Percentiles rank a stretch among this genome's conserved stretches.
phyloP scores from a whole-genome alignment of 2,113 vertebrate species.

The Brienomyrus longianalis region DNA sequence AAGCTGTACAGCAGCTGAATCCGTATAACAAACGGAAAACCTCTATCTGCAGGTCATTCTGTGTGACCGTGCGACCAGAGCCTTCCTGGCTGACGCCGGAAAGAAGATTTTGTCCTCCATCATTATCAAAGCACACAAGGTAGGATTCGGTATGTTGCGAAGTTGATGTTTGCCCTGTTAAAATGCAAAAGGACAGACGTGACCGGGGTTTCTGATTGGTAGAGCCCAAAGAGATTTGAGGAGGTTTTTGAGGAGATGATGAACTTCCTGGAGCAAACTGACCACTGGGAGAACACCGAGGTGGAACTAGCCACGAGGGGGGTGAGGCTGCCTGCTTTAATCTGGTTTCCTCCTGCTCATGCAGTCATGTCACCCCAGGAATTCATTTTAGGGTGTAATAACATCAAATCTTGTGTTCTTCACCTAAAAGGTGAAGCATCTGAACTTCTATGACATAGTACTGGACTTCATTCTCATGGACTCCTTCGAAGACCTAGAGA shows the following conservation, averaged over 20 bases:
- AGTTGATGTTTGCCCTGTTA: not conserved
- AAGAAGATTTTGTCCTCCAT: conserved; percentile 88
- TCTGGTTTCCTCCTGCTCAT: not conserved
- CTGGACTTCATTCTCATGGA: conserved; percentile 97
- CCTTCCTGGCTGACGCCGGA: conserved; percentile 83
- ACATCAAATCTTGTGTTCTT: not conserved
- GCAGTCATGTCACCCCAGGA: not conserved
- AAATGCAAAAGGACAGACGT: not conserved
- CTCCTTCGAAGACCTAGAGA: conserved; percentile 96
- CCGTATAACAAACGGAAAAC: not conserved
- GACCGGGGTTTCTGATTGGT: conserved; percentile 18
- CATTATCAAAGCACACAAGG: conserved; percentile 83
- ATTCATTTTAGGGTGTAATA: not conserved
- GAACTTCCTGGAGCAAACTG: conserved; percentile 77
- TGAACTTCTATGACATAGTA: conserved; percentile 95
- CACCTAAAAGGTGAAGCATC: conserved; percentile 73
- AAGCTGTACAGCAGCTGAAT: not conserved
- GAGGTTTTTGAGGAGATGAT: conserved; percentile 96
- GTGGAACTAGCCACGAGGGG: conserved; percentile 83
- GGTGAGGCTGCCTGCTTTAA: conserved; percentile 52
- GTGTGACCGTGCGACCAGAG: conserved; percentile 75
- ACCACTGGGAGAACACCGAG: conserved; percentile 87
- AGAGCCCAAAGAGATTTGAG: conserved; percentile 94
- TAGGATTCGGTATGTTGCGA: conserved; percentile 36
- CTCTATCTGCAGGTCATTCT: conserved; percentile 71